Evolutionary conservation across 2,888 invertebrate species (phyloP).

Genomic region (Sphaerophoria taeniata): DNA sequence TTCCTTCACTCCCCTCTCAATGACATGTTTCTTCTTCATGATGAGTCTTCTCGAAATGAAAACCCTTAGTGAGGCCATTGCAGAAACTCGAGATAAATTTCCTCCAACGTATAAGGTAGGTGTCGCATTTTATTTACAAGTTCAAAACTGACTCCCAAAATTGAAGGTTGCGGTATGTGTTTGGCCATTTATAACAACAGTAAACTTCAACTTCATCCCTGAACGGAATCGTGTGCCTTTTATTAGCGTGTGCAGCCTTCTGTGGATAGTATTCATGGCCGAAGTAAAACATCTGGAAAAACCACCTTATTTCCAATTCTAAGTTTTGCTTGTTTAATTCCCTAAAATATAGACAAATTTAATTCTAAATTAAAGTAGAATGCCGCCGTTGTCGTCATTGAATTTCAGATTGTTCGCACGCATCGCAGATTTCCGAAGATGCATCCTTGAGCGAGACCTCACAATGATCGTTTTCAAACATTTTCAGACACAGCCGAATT

Average conservation of each 20-base stretch:
- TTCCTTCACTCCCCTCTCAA: conserved; percentile 89
- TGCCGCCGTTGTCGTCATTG: neutral
- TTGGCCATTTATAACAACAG: too few relatives aligned
- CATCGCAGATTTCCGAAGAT: neutral
- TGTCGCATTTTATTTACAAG: neutral
- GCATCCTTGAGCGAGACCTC: conserved; percentile 55
- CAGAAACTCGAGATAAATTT: conserved; percentile 89
- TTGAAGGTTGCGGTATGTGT: too few relatives aligned
- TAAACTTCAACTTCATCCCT: too few relatives aligned
- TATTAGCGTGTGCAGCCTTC: too few relatives aligned
- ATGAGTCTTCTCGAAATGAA: conserved; percentile 90
- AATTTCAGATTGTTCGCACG: too few relatives aligned
- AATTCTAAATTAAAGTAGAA: neutral
- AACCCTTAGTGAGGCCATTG: conserved; percentile 85
- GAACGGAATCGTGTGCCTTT: too few relatives aligned
- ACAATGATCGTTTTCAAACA: conserved; percentile 53
- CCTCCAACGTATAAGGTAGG: conserved; percentile 86
- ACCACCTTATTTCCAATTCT: too few relatives aligned
- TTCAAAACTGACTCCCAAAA: too few relatives aligned
- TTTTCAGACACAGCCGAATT: conserved; percentile 47
- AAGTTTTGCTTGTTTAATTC: conserved; percentile 38
- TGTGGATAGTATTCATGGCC: too few relatives aligned
- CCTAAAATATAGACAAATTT: conserved; percentile 11
- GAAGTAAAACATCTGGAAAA: too few relatives aligned
- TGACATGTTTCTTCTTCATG: conserved; percentile 90